Evolutionary conservation across 2,113 vertebrate genomes (phyloP).

Genomic region (Lipotes vexillifer): DNA sequence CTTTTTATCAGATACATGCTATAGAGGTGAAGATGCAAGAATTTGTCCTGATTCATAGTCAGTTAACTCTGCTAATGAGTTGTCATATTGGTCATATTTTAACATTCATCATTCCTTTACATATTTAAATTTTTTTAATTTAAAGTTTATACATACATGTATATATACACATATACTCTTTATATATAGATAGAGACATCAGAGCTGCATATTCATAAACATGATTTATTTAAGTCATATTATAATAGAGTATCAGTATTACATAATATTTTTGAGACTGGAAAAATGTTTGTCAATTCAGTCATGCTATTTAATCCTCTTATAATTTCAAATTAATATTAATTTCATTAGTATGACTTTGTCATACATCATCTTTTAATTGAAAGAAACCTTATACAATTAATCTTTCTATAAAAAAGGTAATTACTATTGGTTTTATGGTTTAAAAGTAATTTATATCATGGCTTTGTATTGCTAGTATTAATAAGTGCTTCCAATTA

Average conservation of each 20-base stretch:
- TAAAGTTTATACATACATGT: neutral
- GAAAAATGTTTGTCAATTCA: neutral
- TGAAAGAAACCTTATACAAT: neutral
- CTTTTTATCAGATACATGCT: neutral
- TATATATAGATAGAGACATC: neutral
- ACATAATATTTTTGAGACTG: neutral
- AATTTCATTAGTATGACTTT: neutral
- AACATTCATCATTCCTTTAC: neutral
- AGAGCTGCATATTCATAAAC: neutral
- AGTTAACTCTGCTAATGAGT: neutral
- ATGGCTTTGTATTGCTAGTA: neutral
- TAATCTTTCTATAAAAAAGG: conserved; percentile 1
- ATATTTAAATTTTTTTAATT: neutral
- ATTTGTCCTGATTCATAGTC: neutral
- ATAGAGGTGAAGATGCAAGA: neutral
- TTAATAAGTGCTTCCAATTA: neutral
- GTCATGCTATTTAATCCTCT: neutral
- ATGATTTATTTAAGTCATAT: neutral
- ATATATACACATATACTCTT: neutral
- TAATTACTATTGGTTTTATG: neutral
- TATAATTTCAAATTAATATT: neutral
- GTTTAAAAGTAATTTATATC: neutral
- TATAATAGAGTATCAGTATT: neutral
- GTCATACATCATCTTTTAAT: neutral
- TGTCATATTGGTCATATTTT: neutral